These are phyloP conservation scores for Daktulosphaira vitifoliae DNA, from an alignment of 1,140 invertebrate species.

Conservation along the genomic window DNA sequence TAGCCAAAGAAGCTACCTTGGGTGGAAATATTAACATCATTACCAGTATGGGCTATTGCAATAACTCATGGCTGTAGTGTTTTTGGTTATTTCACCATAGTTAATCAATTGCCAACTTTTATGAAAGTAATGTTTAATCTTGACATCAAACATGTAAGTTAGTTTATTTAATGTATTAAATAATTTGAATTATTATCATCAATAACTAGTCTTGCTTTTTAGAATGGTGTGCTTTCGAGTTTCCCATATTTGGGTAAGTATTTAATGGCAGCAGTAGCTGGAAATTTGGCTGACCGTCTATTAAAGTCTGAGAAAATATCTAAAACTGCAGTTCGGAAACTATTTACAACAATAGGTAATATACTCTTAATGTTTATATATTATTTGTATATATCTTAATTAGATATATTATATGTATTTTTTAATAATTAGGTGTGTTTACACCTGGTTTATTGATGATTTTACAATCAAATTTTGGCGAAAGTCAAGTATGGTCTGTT, in stretches of 20 bases:
- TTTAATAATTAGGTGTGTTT: conserved; percentile 18
- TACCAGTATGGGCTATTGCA: conserved; percentile 85
- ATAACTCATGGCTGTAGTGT: conserved; percentile 83
- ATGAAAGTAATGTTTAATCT: conserved; percentile 82
- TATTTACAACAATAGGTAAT: conserved; percentile 49
- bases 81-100: conserved; percentile 89
- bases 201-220: conserved; percentile 37
- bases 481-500: conserved; percentile 58
- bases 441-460: conserved; percentile 49
- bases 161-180: conserved; percentile 6
- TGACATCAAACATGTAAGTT: conserved; percentile 70
- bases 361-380: neutral
- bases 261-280: conserved; percentile 60
- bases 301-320: conserved; percentile 53
- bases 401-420: neutral
- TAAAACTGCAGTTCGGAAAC: conserved; percentile 60
- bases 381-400: neutral
- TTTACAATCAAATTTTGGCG: conserved; percentile 57
- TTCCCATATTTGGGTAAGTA: conserved; percentile 81
- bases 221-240: conserved; percentile 81
- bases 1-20: conserved; percentile 58
- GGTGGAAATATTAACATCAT: conserved; percentile 64
- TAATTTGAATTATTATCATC: neutral
- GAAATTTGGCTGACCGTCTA: conserved; percentile 60
- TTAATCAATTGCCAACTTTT: conserved; percentile 89